Percentiles rank a stretch among this genome's conserved stretches.
These are phyloP conservation scores for Crotalus horridus DNA, from an alignment of 2,113 vertebrate species.

Conservation along the genomic window DNA sequence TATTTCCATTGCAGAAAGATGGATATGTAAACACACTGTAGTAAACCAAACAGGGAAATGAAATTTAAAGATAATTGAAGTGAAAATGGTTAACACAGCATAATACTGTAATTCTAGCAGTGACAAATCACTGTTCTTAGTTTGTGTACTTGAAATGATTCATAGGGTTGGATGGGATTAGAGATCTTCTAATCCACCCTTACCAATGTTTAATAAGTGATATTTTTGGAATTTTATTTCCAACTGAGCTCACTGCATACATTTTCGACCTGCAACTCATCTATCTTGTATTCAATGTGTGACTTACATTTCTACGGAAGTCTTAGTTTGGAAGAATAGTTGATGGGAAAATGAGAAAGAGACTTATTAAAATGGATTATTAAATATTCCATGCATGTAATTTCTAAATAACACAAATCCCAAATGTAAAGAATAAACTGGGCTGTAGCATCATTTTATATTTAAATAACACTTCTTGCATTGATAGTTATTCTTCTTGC, in stretches of 20 bases:
- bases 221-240: background rate
- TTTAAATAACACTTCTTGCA: background rate
- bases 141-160: background rate
- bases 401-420: background rate
- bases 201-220: background rate
- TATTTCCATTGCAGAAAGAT: background rate
- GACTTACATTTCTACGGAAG: background rate
- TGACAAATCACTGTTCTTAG: background rate
- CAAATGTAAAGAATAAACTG: background rate
- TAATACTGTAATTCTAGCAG: background rate
- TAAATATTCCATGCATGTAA: background rate
- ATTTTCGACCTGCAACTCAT: background rate
- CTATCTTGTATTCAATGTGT: background rate
- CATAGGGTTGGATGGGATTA: background rate
- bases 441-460: background rate
- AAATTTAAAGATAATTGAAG: background rate
- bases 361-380: background rate
- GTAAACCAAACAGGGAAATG: background rate
- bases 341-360: background rate
- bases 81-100: background rate
- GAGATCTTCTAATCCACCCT: background rate
- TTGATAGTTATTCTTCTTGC: background rate
- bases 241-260: background rate
- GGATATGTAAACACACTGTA: background rate
- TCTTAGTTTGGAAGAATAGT: background rate